Conservation (phyloP, 2,113 vertebrate species). For the Panthera leo region DNA sequence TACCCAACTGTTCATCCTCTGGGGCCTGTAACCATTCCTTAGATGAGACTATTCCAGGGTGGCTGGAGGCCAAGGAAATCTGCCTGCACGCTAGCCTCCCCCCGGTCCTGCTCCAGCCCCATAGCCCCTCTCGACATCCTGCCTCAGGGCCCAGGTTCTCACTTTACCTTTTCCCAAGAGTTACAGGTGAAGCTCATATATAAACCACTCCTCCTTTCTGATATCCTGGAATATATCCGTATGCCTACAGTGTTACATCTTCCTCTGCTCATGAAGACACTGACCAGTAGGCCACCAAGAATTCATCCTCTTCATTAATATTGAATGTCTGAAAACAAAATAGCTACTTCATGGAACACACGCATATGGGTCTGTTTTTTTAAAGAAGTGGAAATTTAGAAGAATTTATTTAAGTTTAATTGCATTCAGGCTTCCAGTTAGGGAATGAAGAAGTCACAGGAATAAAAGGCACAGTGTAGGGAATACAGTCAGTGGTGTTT, state of each 20-base stretch:
- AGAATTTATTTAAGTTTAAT: not conserved
- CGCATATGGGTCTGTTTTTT: not conserved
- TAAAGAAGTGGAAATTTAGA: not conserved
- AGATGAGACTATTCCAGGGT: not conserved
- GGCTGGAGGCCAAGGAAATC: not conserved
- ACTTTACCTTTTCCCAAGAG: not conserved
- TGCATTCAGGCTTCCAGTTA: not conserved
- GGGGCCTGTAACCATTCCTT: not conserved
- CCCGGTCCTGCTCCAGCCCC: not conserved
- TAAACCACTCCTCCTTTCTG: not conserved
- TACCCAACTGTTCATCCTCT: not conserved
- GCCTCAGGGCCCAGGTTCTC: no score
- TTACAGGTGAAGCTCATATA: not conserved
- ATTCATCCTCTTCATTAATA: not conserved
- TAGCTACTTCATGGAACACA: not conserved
- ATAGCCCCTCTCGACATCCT: not conserved
- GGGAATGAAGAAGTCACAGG: not conserved
- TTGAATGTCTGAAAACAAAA: not conserved
- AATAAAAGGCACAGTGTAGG: not conserved
- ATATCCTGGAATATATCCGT: not conserved
- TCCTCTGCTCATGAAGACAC: not conserved
- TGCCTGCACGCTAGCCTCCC: not conserved
- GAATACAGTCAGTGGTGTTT: not conserved
- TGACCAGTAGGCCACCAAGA: not conserved
- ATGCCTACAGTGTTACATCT: accelerated